Conservation (phyloP, 2,888 invertebrate species). For the Drosophila parthenogenetica region DNA sequence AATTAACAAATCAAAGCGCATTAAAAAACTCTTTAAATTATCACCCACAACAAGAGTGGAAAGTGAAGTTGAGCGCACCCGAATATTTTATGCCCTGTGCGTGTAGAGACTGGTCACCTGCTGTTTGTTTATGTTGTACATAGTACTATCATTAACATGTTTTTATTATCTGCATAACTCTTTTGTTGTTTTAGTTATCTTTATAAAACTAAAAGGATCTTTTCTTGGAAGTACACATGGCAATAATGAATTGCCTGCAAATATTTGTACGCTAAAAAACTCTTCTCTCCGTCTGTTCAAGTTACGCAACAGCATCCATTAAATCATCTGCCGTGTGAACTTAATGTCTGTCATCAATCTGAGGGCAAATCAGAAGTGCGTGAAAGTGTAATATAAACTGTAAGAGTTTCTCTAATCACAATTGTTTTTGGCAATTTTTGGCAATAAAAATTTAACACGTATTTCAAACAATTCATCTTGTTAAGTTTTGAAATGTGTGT, state of each 20-base stretch:
- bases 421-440: constrained; percentile 9
- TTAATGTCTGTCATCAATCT: constrained; percentile 29
- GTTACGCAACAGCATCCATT: constrained; percentile 24
- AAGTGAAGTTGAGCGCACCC: not conserved
- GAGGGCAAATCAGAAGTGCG: constrained; percentile 16
- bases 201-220: too few species aligned
- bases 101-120: too few species aligned
- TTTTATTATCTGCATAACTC: too few species aligned
- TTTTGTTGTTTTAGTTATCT: too few species aligned
- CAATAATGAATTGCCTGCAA: too few species aligned
- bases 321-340: constrained; percentile 5
- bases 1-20: constrained; percentile 7
- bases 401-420: constrained; percentile 23
- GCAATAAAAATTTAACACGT: constrained; percentile 12
- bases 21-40: constrained; percentile 13
- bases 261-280: not conserved
- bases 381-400: constrained; percentile 34
- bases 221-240: too few species aligned
- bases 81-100: not conserved
- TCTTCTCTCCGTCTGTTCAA: not conserved
- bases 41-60: not conserved
- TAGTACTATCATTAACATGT: too few species aligned
- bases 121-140: too few species aligned
- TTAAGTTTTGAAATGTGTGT: constrained; percentile 28
- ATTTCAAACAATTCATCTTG: constrained; percentile 8